A percentile compares a stretch with the other conserved stretches of the same genome.
Conservation (phyloP, 2,113 vertebrate species). For the Prunella fulvescens region DNA sequence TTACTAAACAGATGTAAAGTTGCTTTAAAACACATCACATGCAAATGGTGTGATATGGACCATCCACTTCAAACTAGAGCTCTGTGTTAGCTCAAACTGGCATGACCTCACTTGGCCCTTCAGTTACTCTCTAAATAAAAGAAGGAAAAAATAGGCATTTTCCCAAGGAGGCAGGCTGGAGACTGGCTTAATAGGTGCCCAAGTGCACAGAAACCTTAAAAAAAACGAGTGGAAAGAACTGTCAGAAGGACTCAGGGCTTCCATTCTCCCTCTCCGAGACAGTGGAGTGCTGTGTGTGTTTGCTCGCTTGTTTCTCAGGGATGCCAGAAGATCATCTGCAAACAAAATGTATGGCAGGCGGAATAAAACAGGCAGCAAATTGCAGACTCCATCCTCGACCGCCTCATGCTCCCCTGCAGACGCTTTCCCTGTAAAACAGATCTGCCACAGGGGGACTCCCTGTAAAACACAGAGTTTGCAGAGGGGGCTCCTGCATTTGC, state of each 20-base stretch:
- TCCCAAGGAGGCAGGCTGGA: background rate
- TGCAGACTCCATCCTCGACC: background rate
- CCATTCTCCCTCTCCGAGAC: background rate
- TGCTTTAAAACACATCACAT: background rate
- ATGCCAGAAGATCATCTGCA: background rate
- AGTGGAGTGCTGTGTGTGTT: fast-evolving
- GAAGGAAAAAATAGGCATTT: background rate
- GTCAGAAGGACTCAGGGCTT: background rate
- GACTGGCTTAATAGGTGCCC: background rate
- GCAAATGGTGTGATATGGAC: background rate
- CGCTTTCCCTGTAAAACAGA: background rate
- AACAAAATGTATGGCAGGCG: background rate
- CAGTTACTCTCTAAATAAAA: background rate
- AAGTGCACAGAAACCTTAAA: background rate
- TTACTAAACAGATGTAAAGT: background rate
- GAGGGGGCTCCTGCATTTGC: background rate
- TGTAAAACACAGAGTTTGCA: background rate
- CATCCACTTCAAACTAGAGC: background rate
- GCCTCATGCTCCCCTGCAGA: background rate
- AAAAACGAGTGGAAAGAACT: fast-evolving
- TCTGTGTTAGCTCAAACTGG: background rate
- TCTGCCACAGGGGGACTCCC: slow-evolving; percentile 9
- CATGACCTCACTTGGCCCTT: fast-evolving
- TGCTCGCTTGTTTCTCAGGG: background rate
- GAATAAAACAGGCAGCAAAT: background rate